phyloP scores from a whole-genome alignment of 2,113 vertebrate species.

The Anoplopoma fimbria region DNA sequence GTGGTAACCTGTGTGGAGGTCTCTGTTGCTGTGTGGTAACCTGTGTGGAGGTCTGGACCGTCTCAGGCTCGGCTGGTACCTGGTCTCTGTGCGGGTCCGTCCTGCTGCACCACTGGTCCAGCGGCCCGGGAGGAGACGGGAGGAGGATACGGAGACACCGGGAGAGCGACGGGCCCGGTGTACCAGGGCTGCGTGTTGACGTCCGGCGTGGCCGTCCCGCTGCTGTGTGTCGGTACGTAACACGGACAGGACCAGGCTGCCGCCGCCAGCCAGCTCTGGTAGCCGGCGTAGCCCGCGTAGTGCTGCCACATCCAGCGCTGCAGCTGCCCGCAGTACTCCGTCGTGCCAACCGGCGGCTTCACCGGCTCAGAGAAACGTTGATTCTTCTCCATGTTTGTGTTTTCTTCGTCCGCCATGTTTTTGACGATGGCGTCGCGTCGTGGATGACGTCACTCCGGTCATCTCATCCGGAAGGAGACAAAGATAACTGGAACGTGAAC shows the following conservation, averaged over 20 bases:
- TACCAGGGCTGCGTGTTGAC: constrained; percentile 67
- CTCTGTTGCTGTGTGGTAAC: no score
- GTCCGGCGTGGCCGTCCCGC: constrained; percentile 53
- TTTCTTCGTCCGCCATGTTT: constrained; percentile 83
- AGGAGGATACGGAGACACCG: constrained; percentile 56
- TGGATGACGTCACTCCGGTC: constrained; percentile 29
- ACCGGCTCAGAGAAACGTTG: no score
- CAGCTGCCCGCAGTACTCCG: constrained; percentile 91
- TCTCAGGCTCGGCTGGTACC: no score
- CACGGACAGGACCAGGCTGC: constrained; percentile 79
- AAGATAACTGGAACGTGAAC: no score
- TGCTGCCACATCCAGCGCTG: constrained; percentile 98
- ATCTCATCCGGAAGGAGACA: not conserved
- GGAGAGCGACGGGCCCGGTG: constrained; percentile 52
- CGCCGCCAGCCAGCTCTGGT: constrained; percentile 87
- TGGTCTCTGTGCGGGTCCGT: constrained; percentile 77
- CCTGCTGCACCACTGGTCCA: constrained; percentile 34
- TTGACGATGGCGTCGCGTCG: constrained; percentile 55
- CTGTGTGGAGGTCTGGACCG: no score
- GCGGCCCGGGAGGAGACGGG: constrained; percentile 14
- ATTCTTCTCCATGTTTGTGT: constrained; percentile 68
- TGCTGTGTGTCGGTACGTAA: constrained; percentile 59
- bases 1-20: no score
- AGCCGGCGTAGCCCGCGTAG: constrained; percentile 90
- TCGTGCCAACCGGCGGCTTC: no score